Percentiles rank a stretch among this genome's conserved stretches.
phyloP scores from a whole-genome alignment of 1,140 invertebrate species.

The Triops longicaudatus region DNA sequence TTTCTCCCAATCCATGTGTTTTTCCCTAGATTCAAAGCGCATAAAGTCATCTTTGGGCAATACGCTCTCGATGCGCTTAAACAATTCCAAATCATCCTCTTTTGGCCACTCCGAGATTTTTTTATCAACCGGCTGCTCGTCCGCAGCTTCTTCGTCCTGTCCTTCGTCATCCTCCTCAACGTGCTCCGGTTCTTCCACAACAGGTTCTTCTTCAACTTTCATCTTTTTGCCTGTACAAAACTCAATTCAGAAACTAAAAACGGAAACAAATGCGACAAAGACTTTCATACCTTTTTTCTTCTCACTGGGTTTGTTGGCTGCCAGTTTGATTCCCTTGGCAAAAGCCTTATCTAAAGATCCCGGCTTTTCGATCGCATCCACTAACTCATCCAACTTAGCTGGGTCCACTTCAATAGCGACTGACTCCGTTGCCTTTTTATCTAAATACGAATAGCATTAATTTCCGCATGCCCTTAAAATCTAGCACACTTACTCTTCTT shows the following conservation, averaged over 20 bases:
- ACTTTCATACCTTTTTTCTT: background rate
- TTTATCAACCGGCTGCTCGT: background rate
- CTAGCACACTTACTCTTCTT: background rate
- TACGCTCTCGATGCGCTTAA: constrained; percentile 29
- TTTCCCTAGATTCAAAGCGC: constrained; percentile 32
- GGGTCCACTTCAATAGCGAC: constrained; percentile 1
- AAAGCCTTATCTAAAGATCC: background rate
- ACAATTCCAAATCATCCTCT: constrained; percentile 30
- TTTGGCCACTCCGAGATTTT: constrained; percentile 30
- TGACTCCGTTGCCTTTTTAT: background rate
- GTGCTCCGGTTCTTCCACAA: background rate
- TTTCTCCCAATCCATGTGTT: constrained; percentile 33
- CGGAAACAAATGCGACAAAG: no score
- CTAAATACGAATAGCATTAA: background rate
- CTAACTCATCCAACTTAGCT: background rate
- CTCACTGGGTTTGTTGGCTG: background rate
- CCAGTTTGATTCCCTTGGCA: background rate
- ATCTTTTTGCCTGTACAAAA: background rate
- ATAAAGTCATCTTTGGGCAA: constrained; percentile 32
- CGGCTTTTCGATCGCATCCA: background rate
- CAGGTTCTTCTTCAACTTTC: background rate
- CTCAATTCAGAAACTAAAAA: background rate
- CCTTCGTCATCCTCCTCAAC: background rate
- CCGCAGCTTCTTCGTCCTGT: background rate
- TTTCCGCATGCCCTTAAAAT: background rate